Evolutionary conservation across 2,113 vertebrate genomes (phyloP).

Genomic region (Pygoscelis antarcticus): DNA sequence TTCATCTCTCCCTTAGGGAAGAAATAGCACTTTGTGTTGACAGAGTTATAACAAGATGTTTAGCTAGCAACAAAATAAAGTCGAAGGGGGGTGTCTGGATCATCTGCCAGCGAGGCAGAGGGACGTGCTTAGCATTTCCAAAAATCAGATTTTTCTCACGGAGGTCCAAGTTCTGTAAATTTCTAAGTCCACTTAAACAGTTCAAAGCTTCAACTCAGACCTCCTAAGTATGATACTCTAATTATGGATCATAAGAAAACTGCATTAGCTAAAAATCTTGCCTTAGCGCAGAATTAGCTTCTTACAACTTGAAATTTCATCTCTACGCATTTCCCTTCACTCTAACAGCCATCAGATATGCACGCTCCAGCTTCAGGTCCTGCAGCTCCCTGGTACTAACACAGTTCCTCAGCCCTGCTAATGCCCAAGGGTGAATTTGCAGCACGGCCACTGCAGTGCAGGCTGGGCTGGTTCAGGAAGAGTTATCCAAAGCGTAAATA

Average conservation of each 20-base stretch:
- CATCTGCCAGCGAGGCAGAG: background rate
- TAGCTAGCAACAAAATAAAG: background rate
- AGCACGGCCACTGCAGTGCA: background rate
- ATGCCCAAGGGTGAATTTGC: background rate
- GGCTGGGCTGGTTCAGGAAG: background rate
- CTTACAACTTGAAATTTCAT: background rate
- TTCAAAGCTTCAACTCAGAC: background rate
- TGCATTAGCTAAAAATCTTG: background rate
- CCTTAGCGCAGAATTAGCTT: background rate
- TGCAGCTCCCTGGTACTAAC: background rate
- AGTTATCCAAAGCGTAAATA: background rate
- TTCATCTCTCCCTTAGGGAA: background rate
- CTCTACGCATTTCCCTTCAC: fast-evolving
- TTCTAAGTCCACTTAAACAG: background rate
- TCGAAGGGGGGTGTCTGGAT: background rate
- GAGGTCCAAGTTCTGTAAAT: background rate
- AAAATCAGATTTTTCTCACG: background rate
- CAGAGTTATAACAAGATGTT: background rate
- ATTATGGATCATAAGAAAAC: background rate
- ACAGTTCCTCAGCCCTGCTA: background rate
- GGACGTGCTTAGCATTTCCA: background rate
- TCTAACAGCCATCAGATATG: background rate
- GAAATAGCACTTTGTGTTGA: background rate
- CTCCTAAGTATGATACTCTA: background rate
- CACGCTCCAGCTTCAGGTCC: background rate